Evolutionary conservation across 35 echinoderm and acorn worm genomes (phyloP), one percentile per base, ranked within the genome.

Genomic region (Ophioderma brevispina): DNA sequence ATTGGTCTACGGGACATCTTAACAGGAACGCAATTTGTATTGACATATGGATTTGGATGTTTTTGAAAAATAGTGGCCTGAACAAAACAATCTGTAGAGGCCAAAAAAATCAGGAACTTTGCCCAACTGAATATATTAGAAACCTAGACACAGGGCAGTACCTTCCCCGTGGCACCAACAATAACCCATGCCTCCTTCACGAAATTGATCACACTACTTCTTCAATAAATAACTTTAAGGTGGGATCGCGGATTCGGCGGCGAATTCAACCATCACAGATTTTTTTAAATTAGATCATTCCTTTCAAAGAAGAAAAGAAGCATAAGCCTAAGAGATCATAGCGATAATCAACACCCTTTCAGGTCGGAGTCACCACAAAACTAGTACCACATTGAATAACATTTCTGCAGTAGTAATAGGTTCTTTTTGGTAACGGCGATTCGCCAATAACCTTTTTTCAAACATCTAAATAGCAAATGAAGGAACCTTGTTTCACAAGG

Each of bases 1-100:
- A 31, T 84, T 77, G 3, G 82, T 42, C 30, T 92, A 92, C 5
- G 87, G 13, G 90, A 92, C 41, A 92, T 1, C 28, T 92, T 39
- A 55, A 40, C 87, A 23, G 8, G 33, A 59, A 23, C 84, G 14
- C n/a, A 86, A 35, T 5, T 2, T 76, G 36, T 75, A 76, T 30
- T 28, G 23, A 21, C 8, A 13, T 21, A 77, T 52, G 31, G n/a
- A 34, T 80, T 21, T 21, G 87, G 55, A 17, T 23, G 40, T 37
- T 23, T 23, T 35, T 37, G n/a, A n/a, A 80, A 31, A 36, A 10
- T 33, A 89, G 25, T 10, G 87, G 87, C 13, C 87, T 42, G 37
- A 89, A 79, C 6, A 80, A 18, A 80, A 80, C n/a, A 89, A 2
- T 80, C 31, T 6, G 80, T 34, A 28, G 17, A 42, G 1, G 5